Base-by-base conservation (phyloP, 53 echinoderm and acorn worm genomes). In the Mesocentrotus franciscanus region DNA sequence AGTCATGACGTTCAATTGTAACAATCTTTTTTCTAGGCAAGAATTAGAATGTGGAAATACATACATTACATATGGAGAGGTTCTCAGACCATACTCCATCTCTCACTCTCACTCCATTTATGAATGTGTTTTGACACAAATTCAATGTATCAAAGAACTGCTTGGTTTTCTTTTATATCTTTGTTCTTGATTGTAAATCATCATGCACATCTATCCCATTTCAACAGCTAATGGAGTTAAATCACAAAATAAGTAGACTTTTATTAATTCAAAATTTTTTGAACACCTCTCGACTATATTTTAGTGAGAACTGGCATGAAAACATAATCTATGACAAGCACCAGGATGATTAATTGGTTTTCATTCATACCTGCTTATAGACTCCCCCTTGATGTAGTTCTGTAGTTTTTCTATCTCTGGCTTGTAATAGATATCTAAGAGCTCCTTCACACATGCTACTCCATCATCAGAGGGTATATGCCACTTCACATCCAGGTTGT, bases 401-500 rank as follows among this genome's bases (percentile, higher is more conserved):
- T 92, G 87, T 20, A 99, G 95, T 87, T 97, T 97, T 56, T 95
- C 71, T 13, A 99, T 35, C 95, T 98, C 98, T 20, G 99, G 99
- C 24, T 97, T 76, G 68, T 95, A 96, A 96, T 97, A 98, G 39
- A 92, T 94, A 70, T 96, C 96, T 61, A 98, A 60, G n/a, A 97
- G 60, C 56, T 99, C 96, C 92, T 97, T 97, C 92, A 96, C 91
- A 58, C 97, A 96, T 3, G 93, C 91, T 60, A 96, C 92, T 27
- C 97, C 96, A 17, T 96, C 91, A 56, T 94, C 96, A 16, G 97
- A 97, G 16, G 99, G 99, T 8, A 84, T 56, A 61, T 98, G 96
- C 99, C 99, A 99, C 42, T 96, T 93, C 17, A 99, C 91, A 55
- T 95, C 95, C 16, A 99, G 93, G 68, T 97, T 91, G 93, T 99